phyloP scores from a whole-genome alignment of 2,888 invertebrate species.

The Neoascia interrupta region DNA sequence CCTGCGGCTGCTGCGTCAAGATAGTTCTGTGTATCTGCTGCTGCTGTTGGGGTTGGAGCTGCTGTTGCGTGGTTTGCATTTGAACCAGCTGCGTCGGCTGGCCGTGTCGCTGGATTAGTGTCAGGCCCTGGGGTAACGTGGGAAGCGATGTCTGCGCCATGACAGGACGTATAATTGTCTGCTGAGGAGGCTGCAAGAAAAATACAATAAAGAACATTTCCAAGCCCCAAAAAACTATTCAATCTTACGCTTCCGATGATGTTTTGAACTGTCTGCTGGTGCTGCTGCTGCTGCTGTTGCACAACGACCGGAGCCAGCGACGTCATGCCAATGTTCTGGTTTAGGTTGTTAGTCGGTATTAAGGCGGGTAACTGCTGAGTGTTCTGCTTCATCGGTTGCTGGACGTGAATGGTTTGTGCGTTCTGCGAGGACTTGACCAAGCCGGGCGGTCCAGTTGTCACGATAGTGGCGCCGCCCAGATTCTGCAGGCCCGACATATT shows the following conservation, averaged over 20 bases:
- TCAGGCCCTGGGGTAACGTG: constrained; percentile 78
- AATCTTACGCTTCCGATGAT: constrained; percentile 77
- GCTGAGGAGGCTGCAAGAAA: constrained; percentile 75
- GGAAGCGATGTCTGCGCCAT: constrained; percentile 76
- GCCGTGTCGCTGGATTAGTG: constrained; percentile 79
- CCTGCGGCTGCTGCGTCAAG: constrained; percentile 76
- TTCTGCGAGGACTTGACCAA: constrained; percentile 76
- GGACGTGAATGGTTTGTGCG: constrained; percentile 74
- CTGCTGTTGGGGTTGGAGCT: constrained; percentile 71
- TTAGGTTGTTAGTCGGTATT: constrained; percentile 76
- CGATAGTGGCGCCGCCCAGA: constrained; percentile 75
- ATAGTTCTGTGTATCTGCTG: constrained; percentile 77
- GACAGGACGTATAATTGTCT: constrained; percentile 79
- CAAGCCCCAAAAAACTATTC: neutral
- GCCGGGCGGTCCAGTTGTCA: constrained; percentile 78
- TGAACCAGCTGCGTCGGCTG: constrained; percentile 79
- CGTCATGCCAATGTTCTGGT: constrained; percentile 65
- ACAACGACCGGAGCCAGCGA: constrained; percentile 73
- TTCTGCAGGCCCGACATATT: constrained; percentile 77
- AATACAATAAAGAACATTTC: constrained; percentile 4
- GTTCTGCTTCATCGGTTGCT: constrained; percentile 72
- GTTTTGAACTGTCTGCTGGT: constrained; percentile 73
- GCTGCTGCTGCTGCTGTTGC: constrained; percentile 74
- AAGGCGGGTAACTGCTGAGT: constrained; percentile 78
- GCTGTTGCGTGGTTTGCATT: constrained; percentile 75